Evolutionary conservation across 2,797 vertebrate species (phyloP).

Genomic region (Eospalax fontanierii): DNA sequence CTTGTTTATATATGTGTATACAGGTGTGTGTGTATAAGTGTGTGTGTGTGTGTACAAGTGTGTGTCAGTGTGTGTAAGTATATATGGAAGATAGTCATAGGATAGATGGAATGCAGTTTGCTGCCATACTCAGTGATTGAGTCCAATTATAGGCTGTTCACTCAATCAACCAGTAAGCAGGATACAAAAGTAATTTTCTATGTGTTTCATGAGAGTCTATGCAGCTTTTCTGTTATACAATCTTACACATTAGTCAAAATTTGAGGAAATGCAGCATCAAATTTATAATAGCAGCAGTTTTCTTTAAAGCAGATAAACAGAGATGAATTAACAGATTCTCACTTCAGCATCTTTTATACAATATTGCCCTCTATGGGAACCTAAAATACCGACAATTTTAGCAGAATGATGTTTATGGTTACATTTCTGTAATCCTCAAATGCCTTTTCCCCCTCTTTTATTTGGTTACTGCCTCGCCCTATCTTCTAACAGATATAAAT

Average conservation of each 20-base stretch:
- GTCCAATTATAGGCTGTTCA: conserved; percentile 30
- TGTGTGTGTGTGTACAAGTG: too few relatives aligned
- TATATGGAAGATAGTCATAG: neutral
- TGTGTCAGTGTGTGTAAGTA: too few relatives aligned
- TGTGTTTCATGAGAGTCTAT: conserved; percentile 78
- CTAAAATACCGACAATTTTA: conserved; percentile 73
- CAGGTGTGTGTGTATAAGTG: too few relatives aligned
- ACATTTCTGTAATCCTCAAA: neutral
- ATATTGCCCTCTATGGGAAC: conserved; percentile 91
- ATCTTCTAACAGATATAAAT: conserved; percentile 43
- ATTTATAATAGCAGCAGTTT: conserved; percentile 85
- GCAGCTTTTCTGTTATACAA: conserved; percentile 75
- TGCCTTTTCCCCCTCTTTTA: conserved; percentile 26
- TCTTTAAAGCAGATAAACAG: conserved; percentile 83
- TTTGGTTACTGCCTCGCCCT: neutral
- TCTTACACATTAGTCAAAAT: conserved; percentile 83
- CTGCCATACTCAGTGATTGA: conserved; percentile 21
- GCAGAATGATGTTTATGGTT: neutral
- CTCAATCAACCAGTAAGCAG: conserved; percentile 63
- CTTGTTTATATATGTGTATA: neutral
- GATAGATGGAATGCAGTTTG: neutral
- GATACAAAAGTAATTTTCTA: conserved; percentile 84
- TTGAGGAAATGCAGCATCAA: conserved; percentile 80
- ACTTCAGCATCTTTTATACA: conserved; percentile 88
- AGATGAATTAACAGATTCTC: conserved; percentile 84